phyloP scores from a whole-genome alignment of 1,140 invertebrate species.

The Trichomalopsis sarcophagae region DNA sequence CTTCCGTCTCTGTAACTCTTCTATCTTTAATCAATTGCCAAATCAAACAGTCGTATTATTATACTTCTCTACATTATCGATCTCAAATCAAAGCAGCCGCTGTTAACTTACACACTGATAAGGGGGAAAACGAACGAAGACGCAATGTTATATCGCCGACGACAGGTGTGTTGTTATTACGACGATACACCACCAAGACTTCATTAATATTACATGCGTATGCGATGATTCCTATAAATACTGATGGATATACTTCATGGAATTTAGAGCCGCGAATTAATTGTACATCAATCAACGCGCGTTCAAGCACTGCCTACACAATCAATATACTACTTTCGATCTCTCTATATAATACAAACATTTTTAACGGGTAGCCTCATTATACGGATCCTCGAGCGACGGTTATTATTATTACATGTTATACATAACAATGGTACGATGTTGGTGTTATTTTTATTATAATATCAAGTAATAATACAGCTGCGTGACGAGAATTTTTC shows the following conservation, averaged over 20 bases:
- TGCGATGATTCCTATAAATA: neutral
- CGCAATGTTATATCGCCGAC: neutral
- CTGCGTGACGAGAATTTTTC: neutral
- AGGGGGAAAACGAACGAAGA: neutral
- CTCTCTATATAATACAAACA: conserved; percentile 27
- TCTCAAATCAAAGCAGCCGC: conserved; percentile 31
- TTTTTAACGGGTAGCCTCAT: conserved; percentile 11
- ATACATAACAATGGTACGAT: neutral
- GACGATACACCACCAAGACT: neutral
- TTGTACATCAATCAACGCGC: neutral
- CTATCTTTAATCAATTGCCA: neutral
- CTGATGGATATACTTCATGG: neutral
- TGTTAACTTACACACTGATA: neutral
- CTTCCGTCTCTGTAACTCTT: neutral
- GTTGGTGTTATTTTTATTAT: neutral
- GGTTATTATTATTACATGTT: too few relatives aligned
- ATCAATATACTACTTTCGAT: conserved; percentile 25
- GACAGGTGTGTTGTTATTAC: too few relatives aligned
- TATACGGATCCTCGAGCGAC: too few relatives aligned
- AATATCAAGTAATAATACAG: too few relatives aligned
- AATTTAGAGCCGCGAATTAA: conserved; percentile 10
- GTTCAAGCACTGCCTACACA: conserved; percentile 30
- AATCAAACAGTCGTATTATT: conserved; percentile 16
- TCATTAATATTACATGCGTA: conserved; percentile 3
- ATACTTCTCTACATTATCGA: neutral